A percentile compares a stretch with the other conserved stretches of the same genome.
Evolutionary conservation across 2,888 invertebrate species (phyloP).

Genomic region (Napeogenes sylphis): DNA sequence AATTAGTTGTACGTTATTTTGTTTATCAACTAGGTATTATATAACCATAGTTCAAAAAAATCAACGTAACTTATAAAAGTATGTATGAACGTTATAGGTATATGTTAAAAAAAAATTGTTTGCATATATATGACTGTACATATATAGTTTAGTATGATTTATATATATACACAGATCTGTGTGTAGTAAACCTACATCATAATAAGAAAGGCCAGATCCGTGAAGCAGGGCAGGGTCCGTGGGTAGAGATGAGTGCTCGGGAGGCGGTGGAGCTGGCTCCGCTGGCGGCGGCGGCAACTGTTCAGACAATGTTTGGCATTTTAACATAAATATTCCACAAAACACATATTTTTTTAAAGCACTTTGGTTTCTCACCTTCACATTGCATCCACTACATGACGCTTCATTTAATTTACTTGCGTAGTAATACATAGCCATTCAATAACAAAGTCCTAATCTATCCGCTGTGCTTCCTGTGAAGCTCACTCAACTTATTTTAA

Average conservation of each 20-base stretch:
- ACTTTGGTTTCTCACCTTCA: conserved; percentile 44
- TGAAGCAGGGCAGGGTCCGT: conserved; percentile 57
- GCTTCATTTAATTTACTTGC: conserved; percentile 82
- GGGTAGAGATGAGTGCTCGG: conserved; percentile 50
- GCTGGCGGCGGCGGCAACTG: conserved; percentile 51
- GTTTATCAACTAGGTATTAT: no score
- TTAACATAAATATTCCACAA: no score
- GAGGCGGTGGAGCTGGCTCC: conserved; percentile 58
- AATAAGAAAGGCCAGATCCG: conserved; percentile 65
- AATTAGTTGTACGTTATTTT: no score
- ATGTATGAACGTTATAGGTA: no score
- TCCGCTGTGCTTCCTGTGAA: conserved; percentile 15
- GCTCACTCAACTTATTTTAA: conserved; percentile 23
- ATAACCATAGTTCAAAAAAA: no score
- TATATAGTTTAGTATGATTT: no score
- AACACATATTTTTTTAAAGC: no score
- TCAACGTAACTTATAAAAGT: no score
- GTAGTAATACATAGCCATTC: conserved; percentile 84
- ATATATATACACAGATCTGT: no score
- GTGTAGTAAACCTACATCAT: conserved; percentile 57
- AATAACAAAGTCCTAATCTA: conserved; percentile 50
- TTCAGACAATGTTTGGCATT: background rate
- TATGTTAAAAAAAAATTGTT: no score
- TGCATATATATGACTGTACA: no score
- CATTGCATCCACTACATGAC: conserved; percentile 77